These are phyloP conservation scores for Asbolus verrucosus DNA, from an alignment of 1,140 invertebrate species.

Conservation along the genomic window DNA sequence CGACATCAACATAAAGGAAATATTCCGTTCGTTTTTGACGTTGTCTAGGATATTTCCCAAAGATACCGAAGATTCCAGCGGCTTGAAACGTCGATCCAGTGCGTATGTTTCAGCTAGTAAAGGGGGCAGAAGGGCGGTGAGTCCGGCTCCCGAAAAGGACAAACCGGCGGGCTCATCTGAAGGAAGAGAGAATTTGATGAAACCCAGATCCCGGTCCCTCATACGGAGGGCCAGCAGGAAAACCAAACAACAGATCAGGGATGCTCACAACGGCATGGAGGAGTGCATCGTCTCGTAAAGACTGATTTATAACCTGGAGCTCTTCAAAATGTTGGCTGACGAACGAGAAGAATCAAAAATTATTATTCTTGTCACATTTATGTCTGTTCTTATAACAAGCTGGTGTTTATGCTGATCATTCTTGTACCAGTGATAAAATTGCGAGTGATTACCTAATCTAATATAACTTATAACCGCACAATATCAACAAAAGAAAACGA, in stretches of 20 bases:
- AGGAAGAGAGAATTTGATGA: conserved; percentile 64
- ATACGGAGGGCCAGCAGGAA: conserved; percentile 84
- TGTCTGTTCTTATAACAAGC: no score
- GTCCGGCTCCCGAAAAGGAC: conserved; percentile 63
- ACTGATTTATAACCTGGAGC: neutral
- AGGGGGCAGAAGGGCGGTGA: conserved; percentile 64
- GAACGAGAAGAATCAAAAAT: no score
- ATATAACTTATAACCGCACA: conserved; percentile 19
- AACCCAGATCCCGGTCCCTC: conserved; percentile 79
- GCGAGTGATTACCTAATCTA: neutral
- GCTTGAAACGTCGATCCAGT: conserved; percentile 78
- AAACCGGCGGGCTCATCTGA: conserved; percentile 56
- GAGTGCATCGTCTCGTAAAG: conserved; percentile 80
- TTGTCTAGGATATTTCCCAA: conserved; percentile 75
- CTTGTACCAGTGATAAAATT: neutral
- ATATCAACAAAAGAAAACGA: conserved; percentile 18
- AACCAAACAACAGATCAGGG: conserved; percentile 82
- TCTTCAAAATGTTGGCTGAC: no score
- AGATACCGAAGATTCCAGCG: conserved; percentile 70
- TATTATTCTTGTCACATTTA: no score
- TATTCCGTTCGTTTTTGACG: conserved; percentile 79
- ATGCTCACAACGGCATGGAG: conserved; percentile 72
- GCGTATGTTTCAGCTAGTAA: conserved; percentile 76
- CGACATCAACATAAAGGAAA: conserved; percentile 81
- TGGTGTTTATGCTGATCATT: no score